These are phyloP conservation scores for Arrhopalites spinosus DNA, from an alignment of 2,888 invertebrate species.

Conservation along the genomic window DNA sequence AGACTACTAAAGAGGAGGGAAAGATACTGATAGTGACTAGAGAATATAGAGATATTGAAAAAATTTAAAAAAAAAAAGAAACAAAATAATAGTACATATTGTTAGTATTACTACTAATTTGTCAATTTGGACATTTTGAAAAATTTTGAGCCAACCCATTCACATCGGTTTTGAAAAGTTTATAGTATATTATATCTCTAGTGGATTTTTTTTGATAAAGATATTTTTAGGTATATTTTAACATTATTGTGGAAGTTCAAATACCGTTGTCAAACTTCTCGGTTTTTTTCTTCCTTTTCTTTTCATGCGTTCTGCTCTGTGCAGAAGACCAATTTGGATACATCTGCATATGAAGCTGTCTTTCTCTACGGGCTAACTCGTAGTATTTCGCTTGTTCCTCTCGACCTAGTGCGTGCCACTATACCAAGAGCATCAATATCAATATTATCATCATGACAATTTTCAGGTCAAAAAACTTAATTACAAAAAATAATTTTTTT, in stretches of 20 bases:
- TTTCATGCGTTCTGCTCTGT: slow-evolving; percentile 97
- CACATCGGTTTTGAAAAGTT: too few relatives aligned
- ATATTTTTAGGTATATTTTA: not conserved
- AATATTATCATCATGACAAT: not conserved
- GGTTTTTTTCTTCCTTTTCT: slow-evolving; percentile 99
- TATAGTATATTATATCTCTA: slow-evolving; percentile 17
- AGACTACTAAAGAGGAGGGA: not conserved
- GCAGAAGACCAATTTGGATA: slow-evolving; percentile 99
- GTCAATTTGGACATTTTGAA: slow-evolving; percentile 12
- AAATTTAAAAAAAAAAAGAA: not conserved
- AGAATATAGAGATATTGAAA: not conserved
- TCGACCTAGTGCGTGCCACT: slow-evolving; percentile 99
- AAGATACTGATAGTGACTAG: slow-evolving; percentile 40
- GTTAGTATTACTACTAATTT: not conserved
- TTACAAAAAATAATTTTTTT: too few relatives aligned
- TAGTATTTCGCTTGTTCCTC: slow-evolving; percentile 99
- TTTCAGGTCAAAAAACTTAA: not conserved
- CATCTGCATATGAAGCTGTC: slow-evolving; percentile 98
- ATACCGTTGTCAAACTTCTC: slow-evolving; percentile 95
- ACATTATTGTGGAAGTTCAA: slow-evolving; percentile 14
- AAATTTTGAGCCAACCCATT: not conserved
- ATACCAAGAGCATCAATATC: slow-evolving; percentile 52
- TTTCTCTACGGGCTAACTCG: slow-evolving; percentile 97
- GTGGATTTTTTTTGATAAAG: too few relatives aligned
- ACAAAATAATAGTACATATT: slow-evolving; percentile 3